A percentile compares a stretch with the other conserved stretches of the same genome.
These are phyloP conservation scores for Gallirallus australis DNA, from an alignment of 2,797 vertebrate species.

Conservation along the genomic window DNA sequence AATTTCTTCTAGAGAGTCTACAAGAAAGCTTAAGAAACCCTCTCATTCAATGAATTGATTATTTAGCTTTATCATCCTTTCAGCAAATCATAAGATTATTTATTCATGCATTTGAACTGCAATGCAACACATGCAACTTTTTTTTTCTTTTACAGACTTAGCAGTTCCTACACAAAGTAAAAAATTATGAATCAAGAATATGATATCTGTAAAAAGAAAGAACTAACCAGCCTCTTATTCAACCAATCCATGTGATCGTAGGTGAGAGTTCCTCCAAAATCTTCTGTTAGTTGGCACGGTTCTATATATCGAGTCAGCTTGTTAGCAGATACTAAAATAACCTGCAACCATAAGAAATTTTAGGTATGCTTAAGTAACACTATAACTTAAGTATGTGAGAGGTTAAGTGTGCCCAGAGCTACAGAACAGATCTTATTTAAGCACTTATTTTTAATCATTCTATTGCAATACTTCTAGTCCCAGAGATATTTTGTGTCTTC, in stretches of 20 bases:
- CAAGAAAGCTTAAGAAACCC: not conserved
- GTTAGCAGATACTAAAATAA: slow-evolving; percentile 98
- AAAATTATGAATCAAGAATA: not conserved
- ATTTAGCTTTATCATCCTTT: not conserved
- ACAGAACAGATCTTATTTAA: not conserved
- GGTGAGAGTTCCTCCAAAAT: slow-evolving; percentile 94
- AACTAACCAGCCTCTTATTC: slow-evolving; percentile 94
- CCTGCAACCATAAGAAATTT: slow-evolving; percentile 78
- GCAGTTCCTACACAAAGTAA: not conserved
- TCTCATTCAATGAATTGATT: not conserved
- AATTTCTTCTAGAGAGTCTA: not conserved
- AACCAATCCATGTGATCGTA: slow-evolving; percentile 99
- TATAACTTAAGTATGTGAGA: not conserved
- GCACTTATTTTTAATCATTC: not conserved
- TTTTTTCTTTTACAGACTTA: not conserved
- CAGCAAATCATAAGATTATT: not conserved
- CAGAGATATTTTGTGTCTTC: not conserved
- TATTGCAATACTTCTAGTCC: not conserved
- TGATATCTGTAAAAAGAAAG: not conserved
- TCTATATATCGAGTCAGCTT: slow-evolving; percentile 98
- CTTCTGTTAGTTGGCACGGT: slow-evolving; percentile 95
- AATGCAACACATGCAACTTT: rapidly evolving
- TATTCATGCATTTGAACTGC: not conserved
- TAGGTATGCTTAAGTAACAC: not conserved
- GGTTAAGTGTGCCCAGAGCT: not conserved